phyloP scores from a whole-genome alignment of 2,797 vertebrate genomes.

The Paedocypris micromegethes region DNA sequence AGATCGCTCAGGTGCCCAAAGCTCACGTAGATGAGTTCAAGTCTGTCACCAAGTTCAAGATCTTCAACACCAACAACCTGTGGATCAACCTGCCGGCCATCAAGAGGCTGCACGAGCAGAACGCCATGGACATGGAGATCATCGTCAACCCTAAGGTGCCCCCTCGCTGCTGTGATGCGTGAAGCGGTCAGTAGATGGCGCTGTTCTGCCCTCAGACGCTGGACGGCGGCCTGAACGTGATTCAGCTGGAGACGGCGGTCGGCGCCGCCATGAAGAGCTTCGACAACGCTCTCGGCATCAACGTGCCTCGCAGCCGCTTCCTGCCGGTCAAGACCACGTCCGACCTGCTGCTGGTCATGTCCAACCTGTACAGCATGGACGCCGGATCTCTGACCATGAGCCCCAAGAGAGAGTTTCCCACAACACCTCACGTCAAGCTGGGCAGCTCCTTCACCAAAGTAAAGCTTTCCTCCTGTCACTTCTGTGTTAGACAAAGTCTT shows the following conservation, averaged over 20 bases:
- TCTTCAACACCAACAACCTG: conserved; percentile 87
- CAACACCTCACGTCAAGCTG: conserved; percentile 81
- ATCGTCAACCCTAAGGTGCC: conserved; percentile 84
- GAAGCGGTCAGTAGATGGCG: not conserved
- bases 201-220: conserved; percentile 65
- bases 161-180: not conserved
- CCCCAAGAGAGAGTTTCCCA: conserved; percentile 80
- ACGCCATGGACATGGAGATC: conserved; percentile 83
- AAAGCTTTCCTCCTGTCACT: not conserved
- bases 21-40: conserved; percentile 85
- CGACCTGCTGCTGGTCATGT: conserved; percentile 85
- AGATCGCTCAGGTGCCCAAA: conserved; percentile 86
- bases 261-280: conserved; percentile 84
- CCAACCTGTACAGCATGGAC: conserved; percentile 82
- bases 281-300: conserved; percentile 83
- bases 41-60: conserved; percentile 87
- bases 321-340: conserved; percentile 85
- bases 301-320: conserved; percentile 83
- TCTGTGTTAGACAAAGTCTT: not conserved
- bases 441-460: conserved; percentile 89
- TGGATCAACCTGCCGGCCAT: conserved; percentile 82
- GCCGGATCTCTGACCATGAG: conserved; percentile 84
- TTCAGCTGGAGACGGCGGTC: conserved; percentile 83
- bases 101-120: conserved; percentile 79
- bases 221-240: conserved; percentile 81